Conservation (phyloP, 1,140 invertebrate genomes). For the Papilio polytes region DNA sequence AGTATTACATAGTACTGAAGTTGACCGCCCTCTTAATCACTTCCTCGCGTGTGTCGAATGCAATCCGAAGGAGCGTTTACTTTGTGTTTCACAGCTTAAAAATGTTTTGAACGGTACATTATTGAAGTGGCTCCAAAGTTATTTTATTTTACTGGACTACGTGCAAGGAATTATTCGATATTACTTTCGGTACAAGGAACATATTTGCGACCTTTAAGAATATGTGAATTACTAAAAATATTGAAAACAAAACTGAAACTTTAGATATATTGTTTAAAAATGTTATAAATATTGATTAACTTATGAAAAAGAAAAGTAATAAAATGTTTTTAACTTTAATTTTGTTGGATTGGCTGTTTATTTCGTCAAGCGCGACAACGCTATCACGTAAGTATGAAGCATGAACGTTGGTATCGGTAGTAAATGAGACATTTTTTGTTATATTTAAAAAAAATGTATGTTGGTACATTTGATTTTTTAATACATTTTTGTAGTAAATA, state of each 20-base stretch:
- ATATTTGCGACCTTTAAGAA: conserved; percentile 3
- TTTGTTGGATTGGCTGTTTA: conserved; percentile 72
- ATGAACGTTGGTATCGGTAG: too few species aligned
- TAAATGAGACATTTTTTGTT: too few species aligned
- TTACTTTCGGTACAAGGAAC: not conserved
- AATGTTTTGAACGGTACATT: conserved; percentile 38
- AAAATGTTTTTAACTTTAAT: conserved; percentile 66
- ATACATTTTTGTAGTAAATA: too few species aligned
- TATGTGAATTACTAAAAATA: conserved; percentile 10
- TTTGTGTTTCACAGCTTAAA: conserved; percentile 60
- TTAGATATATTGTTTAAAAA: not conserved
- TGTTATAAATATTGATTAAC: not conserved
- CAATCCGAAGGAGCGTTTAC: conserved; percentile 67
- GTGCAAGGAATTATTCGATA: conserved; percentile 10
- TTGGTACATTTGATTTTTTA: too few species aligned
- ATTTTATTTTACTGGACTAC: conserved; percentile 6
- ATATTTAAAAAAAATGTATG: too few species aligned
- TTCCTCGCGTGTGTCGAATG: conserved; percentile 74
- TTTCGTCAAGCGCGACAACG: conserved; percentile 63
- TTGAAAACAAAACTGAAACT: not conserved
- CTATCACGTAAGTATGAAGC: conserved; percentile 59
- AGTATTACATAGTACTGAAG: conserved; percentile 58
- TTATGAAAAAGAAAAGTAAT: conserved; percentile 48
- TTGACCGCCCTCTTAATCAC: conserved; percentile 70
- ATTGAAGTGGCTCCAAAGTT: conserved; percentile 21